phyloP scores from a whole-genome alignment of 2,797 vertebrate genomes.

The Cyclopterus lumpus region DNA sequence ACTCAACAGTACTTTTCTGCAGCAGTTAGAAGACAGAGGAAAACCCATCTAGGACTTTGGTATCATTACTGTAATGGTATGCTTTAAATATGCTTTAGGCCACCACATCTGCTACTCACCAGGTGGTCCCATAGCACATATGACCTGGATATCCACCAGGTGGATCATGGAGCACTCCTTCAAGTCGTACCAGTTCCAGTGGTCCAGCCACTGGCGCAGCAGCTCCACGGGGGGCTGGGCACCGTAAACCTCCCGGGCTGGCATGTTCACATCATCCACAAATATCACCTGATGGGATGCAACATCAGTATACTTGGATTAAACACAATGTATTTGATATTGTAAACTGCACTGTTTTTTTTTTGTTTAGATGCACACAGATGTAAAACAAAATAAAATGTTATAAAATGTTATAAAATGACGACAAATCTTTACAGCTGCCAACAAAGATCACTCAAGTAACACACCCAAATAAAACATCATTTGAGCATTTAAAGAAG shows the following conservation, averaged over 20 bases:
- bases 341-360: background rate
- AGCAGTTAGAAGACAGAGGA: conserved; percentile 1
- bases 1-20: conserved; percentile 10
- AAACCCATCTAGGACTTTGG: background rate
- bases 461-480: background rate
- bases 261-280: conserved; percentile 97
- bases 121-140: conserved; percentile 94
- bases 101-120: conserved; percentile 77
- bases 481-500: conserved; percentile 1
- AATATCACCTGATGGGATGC: conserved; percentile 87
- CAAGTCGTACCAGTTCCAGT: conserved; percentile 94
- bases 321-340: background rate
- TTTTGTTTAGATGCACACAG: background rate
- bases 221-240: conserved; percentile 94
- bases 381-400: background rate
- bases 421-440: background rate
- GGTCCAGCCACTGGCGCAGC: conserved; percentile 93
- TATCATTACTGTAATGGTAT: background rate
- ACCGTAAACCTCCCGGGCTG: conserved; percentile 90
- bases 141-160: conserved; percentile 89
- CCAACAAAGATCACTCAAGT: conserved; percentile 6
- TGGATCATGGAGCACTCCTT: conserved; percentile 91
- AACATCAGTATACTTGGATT: background rate
- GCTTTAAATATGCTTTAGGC: background rate
- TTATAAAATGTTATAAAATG: background rate